phyloP scores from a whole-genome alignment of 1,140 invertebrate genomes.

The Cylas formicarius region DNA sequence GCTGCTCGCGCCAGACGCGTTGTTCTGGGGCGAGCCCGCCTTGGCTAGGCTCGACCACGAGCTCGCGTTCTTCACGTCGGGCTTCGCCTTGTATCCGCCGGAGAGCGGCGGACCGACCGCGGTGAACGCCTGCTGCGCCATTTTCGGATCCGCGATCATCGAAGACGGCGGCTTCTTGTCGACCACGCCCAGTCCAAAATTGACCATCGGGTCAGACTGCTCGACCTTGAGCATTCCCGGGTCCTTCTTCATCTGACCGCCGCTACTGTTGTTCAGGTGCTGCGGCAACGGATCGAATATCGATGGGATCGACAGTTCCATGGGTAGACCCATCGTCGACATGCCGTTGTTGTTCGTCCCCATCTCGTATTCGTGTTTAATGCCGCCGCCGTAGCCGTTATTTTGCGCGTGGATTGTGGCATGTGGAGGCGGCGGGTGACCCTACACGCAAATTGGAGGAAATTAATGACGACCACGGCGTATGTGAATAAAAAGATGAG shows the following conservation, averaged over 20 bases:
- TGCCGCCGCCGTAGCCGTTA: conserved; percentile 48
- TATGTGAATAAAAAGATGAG: too few relatives aligned
- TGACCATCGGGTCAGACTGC: conserved; percentile 15
- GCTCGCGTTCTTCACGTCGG: conserved; percentile 75
- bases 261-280: conserved; percentile 32
- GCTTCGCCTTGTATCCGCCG: conserved; percentile 40
- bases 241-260: conserved; percentile 43
- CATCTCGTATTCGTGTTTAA: conserved; percentile 44
- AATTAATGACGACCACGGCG: not conserved
- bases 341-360: conserved; percentile 48
- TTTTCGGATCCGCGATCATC: conserved; percentile 39
- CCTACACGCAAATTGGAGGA: too few relatives aligned
- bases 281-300: conserved; percentile 57
- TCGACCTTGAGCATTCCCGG: conserved; percentile 11
- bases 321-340: conserved; percentile 45
- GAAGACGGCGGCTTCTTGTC: conserved; percentile 19
- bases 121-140: conserved; percentile 27
- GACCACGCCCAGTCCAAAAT: conserved; percentile 1
- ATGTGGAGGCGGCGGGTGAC: conserved; percentile 29
- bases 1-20: conserved; percentile 47
- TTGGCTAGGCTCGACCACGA: conserved; percentile 91
- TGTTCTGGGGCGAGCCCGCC: conserved; percentile 63
- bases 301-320: conserved; percentile 47
- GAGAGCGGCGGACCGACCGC: conserved; percentile 45
- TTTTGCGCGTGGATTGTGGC: conserved; percentile 38